A percentile compares a stretch with the other conserved stretches of the same genome.
Conservation (phyloP, 37 sponge, comb jelly and placozoan genomes). For the Cliona cf. orientalis region DNA sequence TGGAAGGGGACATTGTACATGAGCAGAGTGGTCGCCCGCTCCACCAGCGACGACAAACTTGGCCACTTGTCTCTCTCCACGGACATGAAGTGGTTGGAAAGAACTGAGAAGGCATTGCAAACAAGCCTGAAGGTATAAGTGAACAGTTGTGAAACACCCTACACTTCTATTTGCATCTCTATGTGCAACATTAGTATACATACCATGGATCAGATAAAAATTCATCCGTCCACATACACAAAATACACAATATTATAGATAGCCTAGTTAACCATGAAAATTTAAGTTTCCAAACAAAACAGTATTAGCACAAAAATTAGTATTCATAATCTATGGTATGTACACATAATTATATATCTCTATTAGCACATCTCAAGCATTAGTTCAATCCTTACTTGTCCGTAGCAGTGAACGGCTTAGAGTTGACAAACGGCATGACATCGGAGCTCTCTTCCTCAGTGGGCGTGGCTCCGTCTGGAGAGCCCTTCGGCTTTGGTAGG, state of each 20-base stretch:
- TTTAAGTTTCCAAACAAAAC: too few species aligned
- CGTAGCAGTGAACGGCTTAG: conserved; percentile 11
- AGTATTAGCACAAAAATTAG: too few species aligned
- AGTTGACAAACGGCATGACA: neutral
- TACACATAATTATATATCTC: too few species aligned
- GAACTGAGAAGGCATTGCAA: conserved; percentile 61
- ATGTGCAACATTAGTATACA: neutral
- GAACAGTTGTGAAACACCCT: neutral
- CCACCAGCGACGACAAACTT: conserved; percentile 30
- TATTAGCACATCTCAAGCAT: too few species aligned
- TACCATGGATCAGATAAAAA: neutral
- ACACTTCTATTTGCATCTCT: neutral
- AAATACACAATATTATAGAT: too few species aligned
- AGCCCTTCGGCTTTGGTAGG: conserved; percentile 1
- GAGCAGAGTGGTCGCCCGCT: conserved; percentile 49
- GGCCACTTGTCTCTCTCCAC: conserved; percentile 9
- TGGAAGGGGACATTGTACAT: conserved; percentile 44
- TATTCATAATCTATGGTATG: too few species aligned
- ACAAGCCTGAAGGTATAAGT: conserved; percentile 37
- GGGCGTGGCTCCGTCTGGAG: neutral
- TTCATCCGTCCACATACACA: neutral
- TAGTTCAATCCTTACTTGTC: conserved; percentile 19
- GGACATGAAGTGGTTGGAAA: conserved; percentile 63
- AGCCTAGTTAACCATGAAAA: too few species aligned
- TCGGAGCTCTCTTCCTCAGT: conserved; percentile 25